Evolutionary conservation across 2,888 invertebrate species (phyloP).

Genomic region (Nebria brevicollis): DNA sequence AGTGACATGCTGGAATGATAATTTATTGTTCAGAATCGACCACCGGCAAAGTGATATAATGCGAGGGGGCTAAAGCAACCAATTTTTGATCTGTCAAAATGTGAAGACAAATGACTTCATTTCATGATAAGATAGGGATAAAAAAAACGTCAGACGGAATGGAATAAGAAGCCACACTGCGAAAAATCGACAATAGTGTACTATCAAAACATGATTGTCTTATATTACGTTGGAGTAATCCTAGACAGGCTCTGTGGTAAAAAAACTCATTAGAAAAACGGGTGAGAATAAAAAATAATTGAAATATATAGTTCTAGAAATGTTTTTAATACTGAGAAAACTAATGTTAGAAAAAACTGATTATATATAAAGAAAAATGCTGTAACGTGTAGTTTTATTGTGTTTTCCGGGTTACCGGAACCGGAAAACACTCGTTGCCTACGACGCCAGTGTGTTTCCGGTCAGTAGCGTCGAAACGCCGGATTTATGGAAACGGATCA

Average conservation of each 20-base stretch:
- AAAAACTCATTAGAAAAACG: too few relatives aligned
- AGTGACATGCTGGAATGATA: conserved; percentile 7
- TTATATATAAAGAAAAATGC: not conserved
- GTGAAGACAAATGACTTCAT: conserved; percentile 34
- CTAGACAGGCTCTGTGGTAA: too few relatives aligned
- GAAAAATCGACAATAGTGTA: not conserved
- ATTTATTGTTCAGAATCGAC: not conserved
- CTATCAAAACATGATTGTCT: not conserved
- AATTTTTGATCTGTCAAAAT: conserved; percentile 38
- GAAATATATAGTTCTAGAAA: too few relatives aligned
- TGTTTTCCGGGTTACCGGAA: not conserved
- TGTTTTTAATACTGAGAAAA: not conserved
- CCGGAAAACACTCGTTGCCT: not conserved
- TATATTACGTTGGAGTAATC: too few relatives aligned
- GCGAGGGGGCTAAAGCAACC: conserved; percentile 13
- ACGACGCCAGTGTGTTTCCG: conserved; percentile 1
- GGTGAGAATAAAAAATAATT: too few relatives aligned
- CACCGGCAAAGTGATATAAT: not conserved
- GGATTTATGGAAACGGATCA: not conserved
- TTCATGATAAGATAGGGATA: conserved; percentile 4
- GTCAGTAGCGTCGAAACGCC: not conserved
- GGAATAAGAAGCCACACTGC: not conserved
- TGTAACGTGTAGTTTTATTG: not conserved
- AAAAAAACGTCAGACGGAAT: not conserved
- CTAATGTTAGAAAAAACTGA: not conserved